Evolutionary conservation across 2,797 vertebrate species (phyloP), one percentile per base, ranked within the genome.

Genomic region (Oceanodroma leucorhoa): DNA sequence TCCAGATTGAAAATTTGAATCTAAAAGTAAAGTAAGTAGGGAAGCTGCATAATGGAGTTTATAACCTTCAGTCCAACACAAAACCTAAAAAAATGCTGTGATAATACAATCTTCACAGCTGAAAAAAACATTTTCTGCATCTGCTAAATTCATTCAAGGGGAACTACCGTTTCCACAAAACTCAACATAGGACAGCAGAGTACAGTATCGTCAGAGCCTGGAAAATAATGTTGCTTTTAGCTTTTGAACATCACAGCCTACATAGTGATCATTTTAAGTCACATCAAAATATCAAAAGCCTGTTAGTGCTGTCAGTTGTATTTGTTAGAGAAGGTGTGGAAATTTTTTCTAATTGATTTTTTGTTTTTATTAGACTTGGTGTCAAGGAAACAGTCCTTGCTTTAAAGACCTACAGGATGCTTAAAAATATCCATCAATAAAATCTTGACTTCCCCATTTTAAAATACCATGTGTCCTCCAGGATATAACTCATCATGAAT

Each of bases 201-300:
- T 32, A 73, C 55, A 89, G 27, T 69, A 38, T 36, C 6, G 0
- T 71, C 50, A 75, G 34, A 81, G n/a, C 16, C 43, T 89, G 50
- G 61, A 94, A 96, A 89, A 83, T 64, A 89, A 91, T 18, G 9
- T 29, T 82, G 38, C 67, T 81, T 80, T 93, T 85, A 89, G 40
- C 20, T 90, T 92, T 76, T 81, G 65, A 93, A 89, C 14, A 26
- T 77, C 57, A 72, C 2, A 65, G 61, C n/a, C 61, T 86, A 75
- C 29, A 61, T 18, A 6, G 6, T 23, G 43, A 58, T 83, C 30
- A 62, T 77, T 84, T 88, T 41, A 89, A 86, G 45, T 91, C 29
- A 38, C 30, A 83, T 45, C 40, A 60, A 65, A 89, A 61, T 86
- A 62, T 2, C 40, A 77, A 60, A 80, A 84, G 19, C 6, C 26